Evolutionary conservation across 2,113 vertebrate genomes (phyloP).

Genomic region (Rutilus rutilus): DNA sequence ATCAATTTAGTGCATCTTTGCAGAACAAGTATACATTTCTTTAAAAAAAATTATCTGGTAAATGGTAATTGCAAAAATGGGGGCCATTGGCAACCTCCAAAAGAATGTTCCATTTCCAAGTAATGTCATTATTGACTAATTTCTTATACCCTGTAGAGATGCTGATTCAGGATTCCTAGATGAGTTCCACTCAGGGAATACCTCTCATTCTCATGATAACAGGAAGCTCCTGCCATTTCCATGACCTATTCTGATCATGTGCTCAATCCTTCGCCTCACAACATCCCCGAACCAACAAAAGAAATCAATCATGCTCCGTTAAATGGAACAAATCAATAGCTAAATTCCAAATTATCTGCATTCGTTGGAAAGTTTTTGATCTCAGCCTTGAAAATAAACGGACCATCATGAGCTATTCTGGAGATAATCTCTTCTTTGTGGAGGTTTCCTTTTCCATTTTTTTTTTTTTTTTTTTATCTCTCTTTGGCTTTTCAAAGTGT

Average conservation of each 20-base stretch:
- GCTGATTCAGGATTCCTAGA: neutral
- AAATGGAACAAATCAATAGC: constrained; percentile 28
- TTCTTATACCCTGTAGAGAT: neutral
- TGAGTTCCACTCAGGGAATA: neutral
- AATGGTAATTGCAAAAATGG: neutral
- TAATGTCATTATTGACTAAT: neutral
- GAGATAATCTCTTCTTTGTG: neutral
- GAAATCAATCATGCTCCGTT: neutral
- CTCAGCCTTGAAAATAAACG: neutral
- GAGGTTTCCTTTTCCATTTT: neutral
- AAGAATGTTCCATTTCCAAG: neutral
- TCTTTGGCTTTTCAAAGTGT: neutral
- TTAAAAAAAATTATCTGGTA: neutral
- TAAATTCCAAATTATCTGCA: neutral
- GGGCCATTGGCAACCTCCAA: neutral
- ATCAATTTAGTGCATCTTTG: neutral
- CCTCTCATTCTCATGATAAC: constrained; percentile 11
- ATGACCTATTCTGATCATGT: neutral
- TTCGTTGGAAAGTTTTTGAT: neutral
- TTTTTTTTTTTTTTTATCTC: no score
- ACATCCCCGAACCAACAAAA: constrained; percentile 2
- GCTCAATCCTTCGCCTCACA: neutral
- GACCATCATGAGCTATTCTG: neutral
- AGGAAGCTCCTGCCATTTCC: neutral
- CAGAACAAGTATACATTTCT: neutral